Conservation (phyloP, 2,113 vertebrate genomes). For the Okapia johnstoni region DNA sequence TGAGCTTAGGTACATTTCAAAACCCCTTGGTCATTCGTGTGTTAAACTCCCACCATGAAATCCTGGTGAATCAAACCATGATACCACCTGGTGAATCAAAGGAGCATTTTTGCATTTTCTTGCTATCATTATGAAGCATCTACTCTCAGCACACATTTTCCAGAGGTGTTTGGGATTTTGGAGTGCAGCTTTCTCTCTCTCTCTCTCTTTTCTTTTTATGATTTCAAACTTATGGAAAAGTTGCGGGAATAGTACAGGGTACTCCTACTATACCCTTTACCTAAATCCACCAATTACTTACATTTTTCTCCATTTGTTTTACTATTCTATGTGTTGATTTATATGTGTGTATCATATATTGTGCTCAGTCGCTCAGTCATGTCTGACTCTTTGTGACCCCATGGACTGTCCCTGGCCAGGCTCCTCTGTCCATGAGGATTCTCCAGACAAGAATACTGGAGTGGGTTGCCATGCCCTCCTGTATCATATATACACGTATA, state of each 20-base stretch:
- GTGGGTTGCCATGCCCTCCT: neutral
- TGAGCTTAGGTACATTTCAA: neutral
- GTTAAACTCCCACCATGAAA: neutral
- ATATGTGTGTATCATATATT: neutral
- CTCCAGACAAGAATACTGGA: neutral
- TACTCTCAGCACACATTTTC: neutral
- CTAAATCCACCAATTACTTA: neutral
- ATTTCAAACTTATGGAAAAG: conserved; percentile 1
- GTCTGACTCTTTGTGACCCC: neutral
- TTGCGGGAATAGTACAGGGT: neutral
- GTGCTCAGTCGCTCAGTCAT: neutral
- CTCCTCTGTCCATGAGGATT: neutral
- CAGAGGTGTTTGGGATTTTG: neutral
- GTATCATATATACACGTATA: neutral
- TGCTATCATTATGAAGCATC: neutral
- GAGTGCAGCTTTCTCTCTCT: neutral
- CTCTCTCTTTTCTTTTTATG: neutral
- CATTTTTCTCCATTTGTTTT: neutral
- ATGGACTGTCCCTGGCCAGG: neutral
- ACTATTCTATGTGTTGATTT: neutral
- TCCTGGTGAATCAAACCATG: neutral
- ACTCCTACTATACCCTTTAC: neutral
- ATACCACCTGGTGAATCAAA: neutral
- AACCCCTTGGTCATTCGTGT: neutral
- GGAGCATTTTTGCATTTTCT: neutral